These are phyloP conservation scores for Propsilocerus akamusi DNA, from an alignment of 1,140 invertebrate genomes.

Conservation along the genomic window DNA sequence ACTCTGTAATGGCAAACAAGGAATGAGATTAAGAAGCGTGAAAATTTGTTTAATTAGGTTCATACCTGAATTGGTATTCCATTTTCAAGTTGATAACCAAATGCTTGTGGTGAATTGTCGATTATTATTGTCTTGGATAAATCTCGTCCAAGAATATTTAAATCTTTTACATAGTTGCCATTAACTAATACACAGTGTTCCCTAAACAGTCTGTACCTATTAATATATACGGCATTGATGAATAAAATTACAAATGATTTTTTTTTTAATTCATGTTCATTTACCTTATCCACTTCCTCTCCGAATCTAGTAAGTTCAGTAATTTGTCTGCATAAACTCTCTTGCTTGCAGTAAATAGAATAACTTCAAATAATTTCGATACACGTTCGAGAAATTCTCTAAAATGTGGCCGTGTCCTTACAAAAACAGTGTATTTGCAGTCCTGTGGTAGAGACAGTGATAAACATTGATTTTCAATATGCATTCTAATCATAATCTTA, in stretches of 20 bases:
- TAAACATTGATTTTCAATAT: slow-evolving; percentile 1
- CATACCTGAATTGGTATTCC: slow-evolving; percentile 71
- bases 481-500: not conserved
- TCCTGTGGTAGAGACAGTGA: slow-evolving; percentile 16
- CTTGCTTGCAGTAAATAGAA: slow-evolving; percentile 91
- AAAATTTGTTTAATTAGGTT: too few relatives aligned
- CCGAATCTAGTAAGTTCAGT: slow-evolving; percentile 80
- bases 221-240: not conserved
- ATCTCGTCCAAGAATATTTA: slow-evolving; percentile 83
- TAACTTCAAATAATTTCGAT: slow-evolving; percentile 83
- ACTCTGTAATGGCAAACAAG: slow-evolving; percentile 33
- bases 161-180: slow-evolving; percentile 94
- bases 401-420: slow-evolving; percentile 79
- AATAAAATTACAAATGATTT: not conserved
- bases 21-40: too few relatives aligned
- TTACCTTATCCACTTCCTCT: slow-evolving; percentile 75
- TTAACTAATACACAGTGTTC: slow-evolving; percentile 92
- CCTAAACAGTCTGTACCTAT: slow-evolving; percentile 52
- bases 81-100: slow-evolving; percentile 78
- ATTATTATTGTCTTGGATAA: slow-evolving; percentile 81
- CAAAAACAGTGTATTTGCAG: slow-evolving; percentile 54
- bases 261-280: not conserved
- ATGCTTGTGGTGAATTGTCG: slow-evolving; percentile 84
- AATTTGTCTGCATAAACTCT: slow-evolving; percentile 90
- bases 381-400: slow-evolving; percentile 82